phyloP scores from a whole-genome alignment of 2,797 vertebrate genomes.

The Pantherophis vulpinus region DNA sequence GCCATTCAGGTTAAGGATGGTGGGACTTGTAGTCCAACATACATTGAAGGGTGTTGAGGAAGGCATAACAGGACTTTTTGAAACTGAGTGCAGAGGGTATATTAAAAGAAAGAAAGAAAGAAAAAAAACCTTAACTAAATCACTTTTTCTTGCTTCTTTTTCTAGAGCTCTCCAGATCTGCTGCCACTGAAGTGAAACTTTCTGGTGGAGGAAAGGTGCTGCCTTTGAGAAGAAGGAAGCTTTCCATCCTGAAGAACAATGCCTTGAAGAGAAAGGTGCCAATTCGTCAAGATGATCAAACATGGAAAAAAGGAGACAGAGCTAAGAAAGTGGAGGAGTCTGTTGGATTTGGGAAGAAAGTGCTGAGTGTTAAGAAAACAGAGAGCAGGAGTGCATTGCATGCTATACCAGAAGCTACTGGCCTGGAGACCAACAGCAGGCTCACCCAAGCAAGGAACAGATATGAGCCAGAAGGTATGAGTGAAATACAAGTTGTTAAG shows the following conservation, averaged over 20 bases:
- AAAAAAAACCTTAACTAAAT: background rate
- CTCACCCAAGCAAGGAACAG: background rate
- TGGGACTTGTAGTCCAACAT: background rate
- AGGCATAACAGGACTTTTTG: no score
- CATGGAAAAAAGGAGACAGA: background rate
- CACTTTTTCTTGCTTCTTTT: background rate
- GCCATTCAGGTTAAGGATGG: background rate
- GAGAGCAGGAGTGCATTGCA: background rate
- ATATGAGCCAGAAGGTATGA: background rate
- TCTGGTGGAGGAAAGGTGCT: background rate
- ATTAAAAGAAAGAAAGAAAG: background rate
- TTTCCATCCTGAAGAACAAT: constrained; percentile 12
- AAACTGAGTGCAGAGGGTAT: no score
- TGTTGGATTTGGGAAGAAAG: background rate
- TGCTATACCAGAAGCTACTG: background rate
- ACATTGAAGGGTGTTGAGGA: no score
- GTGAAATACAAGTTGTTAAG: background rate
- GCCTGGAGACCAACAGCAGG: background rate
- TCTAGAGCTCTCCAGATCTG: background rate
- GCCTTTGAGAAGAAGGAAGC: background rate
- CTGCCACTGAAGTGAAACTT: background rate
- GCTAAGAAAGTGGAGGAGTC: background rate
- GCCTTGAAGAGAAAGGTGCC: constrained; percentile 9
- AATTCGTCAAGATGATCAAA: background rate
- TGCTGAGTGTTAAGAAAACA: background rate